Evolutionary conservation across 2,888 invertebrate genomes (phyloP), one percentile per base, ranked within the genome.

Genomic region (Drosophila kuntzei): DNA sequence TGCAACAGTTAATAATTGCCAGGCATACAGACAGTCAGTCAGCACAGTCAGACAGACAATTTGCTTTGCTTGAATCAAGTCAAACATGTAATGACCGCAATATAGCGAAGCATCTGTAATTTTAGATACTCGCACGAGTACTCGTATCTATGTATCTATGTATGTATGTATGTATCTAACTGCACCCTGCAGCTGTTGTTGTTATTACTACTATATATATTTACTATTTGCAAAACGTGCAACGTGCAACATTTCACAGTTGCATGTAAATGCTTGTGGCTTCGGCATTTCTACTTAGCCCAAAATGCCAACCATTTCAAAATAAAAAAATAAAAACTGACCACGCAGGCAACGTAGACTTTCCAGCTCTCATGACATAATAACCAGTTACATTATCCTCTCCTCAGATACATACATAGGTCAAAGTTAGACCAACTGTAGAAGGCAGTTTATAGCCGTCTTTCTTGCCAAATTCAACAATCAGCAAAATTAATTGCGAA

Each of bases 61-160:
- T 75, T 71, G 76, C 62, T 63, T 49, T 32, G 59, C 76, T 71
- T 75, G 66, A 75, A 71, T 75, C 75, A 71, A 75, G 55, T 53
- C 66, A 72, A 58, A 53, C 61, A 53, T 46, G 47, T 60, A 73
- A 72, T 73, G 44, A 66, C 71, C 71, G 67, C 71, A 66, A 71
- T 39, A 62, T 43, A 65, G 76, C 76, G 57, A 60, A 70, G 51
- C 71, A 74, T 74, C 74, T 75, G 71, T 75, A 75, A 75, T 76
- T 76, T 76, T 20, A 68, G 57, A 34, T 44, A 69, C 57, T 71
- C 67, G 53, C 74, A 71, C 50, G 53, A 69, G 70, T 57, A 71
- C 50, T 49, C 64, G 70, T 57, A 64, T 70, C 70, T 32, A 12
- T 32, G 12, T 64, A 43, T 27, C 27, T 16, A 43, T 32, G 29